Conservation (phyloP, 2,888 invertebrate genomes). For the Polymixis flavicincta region DNA sequence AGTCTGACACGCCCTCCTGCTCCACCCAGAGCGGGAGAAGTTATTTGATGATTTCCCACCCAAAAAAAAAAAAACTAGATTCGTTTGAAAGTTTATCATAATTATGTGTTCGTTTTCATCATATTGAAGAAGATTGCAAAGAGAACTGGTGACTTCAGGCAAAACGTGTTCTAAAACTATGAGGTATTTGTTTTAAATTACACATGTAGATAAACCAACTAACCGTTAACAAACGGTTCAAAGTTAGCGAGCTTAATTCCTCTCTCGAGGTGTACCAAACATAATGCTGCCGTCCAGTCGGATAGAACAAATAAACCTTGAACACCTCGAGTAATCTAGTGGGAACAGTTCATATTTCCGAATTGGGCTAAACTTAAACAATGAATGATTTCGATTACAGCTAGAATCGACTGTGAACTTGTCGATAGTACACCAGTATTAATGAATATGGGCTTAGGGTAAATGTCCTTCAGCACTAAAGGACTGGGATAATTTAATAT, state of each 20-base stretch:
- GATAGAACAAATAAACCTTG: constrained; percentile 32
- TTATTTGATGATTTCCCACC: too few relatives aligned
- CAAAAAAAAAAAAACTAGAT: too few relatives aligned
- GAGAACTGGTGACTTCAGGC: not conserved
- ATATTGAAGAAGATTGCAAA: not conserved
- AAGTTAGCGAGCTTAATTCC: constrained; percentile 5
- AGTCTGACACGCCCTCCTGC: too few relatives aligned
- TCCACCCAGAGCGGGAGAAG: too few relatives aligned
- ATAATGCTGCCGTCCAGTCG: constrained; percentile 13
- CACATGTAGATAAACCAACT: not conserved
- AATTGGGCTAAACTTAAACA: constrained; percentile 17
- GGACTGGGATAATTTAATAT: too few relatives aligned
- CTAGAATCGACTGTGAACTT: not conserved
- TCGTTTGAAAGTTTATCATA: too few relatives aligned
- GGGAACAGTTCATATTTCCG: constrained; percentile 2
- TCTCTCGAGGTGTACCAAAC: constrained; percentile 17
- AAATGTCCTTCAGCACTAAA: not conserved
- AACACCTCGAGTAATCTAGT: constrained; percentile 29
- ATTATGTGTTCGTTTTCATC: too few relatives aligned
- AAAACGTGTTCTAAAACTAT: not conserved
- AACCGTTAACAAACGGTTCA: not conserved
- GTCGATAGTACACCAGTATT: not conserved
- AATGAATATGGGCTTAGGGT: not conserved
- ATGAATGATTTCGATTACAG: not conserved
- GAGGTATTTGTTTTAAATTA: not conserved